Conservation (phyloP, 1,140 invertebrate genomes). For the Heliconius melpomene region DNA sequence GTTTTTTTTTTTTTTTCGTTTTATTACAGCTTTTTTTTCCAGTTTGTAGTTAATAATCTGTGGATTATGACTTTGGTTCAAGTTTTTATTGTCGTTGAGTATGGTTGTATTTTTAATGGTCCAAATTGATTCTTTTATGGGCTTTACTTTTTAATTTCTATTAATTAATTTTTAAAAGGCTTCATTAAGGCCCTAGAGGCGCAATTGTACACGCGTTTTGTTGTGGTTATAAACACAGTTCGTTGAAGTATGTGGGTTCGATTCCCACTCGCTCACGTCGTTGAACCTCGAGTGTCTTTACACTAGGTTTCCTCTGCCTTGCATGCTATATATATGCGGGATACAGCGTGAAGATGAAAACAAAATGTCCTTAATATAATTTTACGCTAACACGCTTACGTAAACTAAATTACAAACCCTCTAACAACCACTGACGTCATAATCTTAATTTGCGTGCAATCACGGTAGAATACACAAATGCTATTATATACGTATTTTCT, state of each 20-base stretch:
- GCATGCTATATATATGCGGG: no score
- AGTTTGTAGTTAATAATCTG: not conserved
- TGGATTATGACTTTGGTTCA: constrained; percentile 5
- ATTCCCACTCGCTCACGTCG: no score
- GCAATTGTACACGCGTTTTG: no score
- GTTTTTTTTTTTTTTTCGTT: constrained; percentile 31
- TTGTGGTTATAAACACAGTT: no score
- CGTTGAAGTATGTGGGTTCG: no score
- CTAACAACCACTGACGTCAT: constrained; percentile 8
- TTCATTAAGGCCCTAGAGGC: no score
- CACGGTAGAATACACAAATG: constrained; percentile 26
- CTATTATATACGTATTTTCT: not conserved
- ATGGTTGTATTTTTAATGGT: not conserved
- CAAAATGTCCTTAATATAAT: no score
- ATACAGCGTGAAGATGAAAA: no score
- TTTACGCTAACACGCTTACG: not conserved
- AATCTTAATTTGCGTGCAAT: constrained; percentile 25
- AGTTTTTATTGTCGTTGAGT: not conserved
- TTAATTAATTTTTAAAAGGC: not conserved
- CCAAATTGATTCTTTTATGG: not conserved
- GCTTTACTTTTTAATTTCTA: not conserved
- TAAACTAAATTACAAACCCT: not conserved
- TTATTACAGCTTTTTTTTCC: constrained; percentile 21
- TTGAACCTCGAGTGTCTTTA: no score
- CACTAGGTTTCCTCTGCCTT: no score